Conservation (phyloP, 2,113 vertebrate species). For the Trichomycterus rosablanca region DNA sequence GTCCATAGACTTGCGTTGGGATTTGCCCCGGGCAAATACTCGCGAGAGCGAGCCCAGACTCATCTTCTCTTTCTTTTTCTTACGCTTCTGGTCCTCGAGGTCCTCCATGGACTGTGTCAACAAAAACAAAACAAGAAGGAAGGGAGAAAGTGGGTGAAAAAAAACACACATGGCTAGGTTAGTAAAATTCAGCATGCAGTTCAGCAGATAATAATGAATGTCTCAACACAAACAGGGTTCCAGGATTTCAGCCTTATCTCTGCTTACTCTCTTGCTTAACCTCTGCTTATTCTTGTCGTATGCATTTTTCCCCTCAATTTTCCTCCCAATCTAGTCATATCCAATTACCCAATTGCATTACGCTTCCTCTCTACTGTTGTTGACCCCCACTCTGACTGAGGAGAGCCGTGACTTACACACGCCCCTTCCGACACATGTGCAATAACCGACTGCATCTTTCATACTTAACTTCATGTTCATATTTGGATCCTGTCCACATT, state of each 20-base stretch:
- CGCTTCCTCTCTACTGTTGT: no score
- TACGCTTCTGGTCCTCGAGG: constrained; percentile 78
- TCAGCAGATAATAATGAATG: neutral
- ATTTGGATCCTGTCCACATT: no score
- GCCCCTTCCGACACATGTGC: no score
- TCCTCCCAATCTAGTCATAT: no score
- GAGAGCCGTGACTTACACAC: no score
- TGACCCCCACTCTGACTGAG: no score
- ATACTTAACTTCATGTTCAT: no score
- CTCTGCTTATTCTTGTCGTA: no score
- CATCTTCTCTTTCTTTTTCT: constrained; percentile 79
- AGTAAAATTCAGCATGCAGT: constrained; percentile 4
- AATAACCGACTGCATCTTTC: no score
- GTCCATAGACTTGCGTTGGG: constrained; percentile 91
- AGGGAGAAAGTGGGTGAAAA: constrained; percentile 2
- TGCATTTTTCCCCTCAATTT: no score
- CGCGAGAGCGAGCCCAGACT: constrained; percentile 92
- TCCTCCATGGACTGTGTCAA: constrained; percentile 80
- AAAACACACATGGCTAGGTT: constrained; percentile 17
- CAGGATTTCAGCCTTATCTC: neutral
- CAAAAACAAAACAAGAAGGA: neutral
- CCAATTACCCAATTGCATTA: no score
- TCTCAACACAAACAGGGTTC: constrained; percentile 22
- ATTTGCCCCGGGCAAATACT: constrained; percentile 91
- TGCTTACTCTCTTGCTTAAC: no score